phyloP scores from a whole-genome alignment of 37 sponge, comb jelly and placozoan genomes.

The Chondrilla cf. caribensis region DNA sequence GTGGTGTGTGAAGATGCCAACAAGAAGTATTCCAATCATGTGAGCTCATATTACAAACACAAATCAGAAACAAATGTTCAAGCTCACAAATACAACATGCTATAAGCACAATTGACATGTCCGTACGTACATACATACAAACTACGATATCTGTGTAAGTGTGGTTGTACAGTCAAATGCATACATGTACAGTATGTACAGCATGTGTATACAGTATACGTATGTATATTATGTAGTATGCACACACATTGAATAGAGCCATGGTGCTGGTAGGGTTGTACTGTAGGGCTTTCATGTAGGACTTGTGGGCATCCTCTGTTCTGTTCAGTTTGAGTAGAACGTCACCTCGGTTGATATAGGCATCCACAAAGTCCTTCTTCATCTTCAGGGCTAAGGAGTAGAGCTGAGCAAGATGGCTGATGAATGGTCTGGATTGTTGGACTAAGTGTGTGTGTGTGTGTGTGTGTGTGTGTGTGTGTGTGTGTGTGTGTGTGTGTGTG shows the following conservation, averaged over 20 bases:
- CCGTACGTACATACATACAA: no score
- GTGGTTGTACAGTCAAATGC: no score
- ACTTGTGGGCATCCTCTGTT: slow-evolving; percentile 20
- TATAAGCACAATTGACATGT: no score
- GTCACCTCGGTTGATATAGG: slow-evolving; percentile 44
- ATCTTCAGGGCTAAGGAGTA: slow-evolving; percentile 65
- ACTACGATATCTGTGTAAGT: no score
- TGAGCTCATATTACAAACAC: background rate
- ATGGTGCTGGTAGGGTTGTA: background rate
- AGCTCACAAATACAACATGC: no score
- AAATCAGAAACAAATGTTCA: no score
- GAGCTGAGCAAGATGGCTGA: background rate
- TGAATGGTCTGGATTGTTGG: background rate
- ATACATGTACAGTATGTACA: no score
- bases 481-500: no score
- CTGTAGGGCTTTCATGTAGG: slow-evolving; percentile 24
- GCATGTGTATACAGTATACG: no score
- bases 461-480: no score
- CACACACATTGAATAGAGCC: slow-evolving; percentile 17
- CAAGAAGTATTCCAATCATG: background rate
- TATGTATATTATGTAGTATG: no score
- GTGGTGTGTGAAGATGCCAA: background rate
- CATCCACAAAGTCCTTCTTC: slow-evolving; percentile 40
- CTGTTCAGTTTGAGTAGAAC: slow-evolving; percentile 50
- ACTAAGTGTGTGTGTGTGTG: no score